A percentile compares a stretch with the other conserved stretches of the same genome.
These are phyloP conservation scores for Cylas formicarius DNA, from an alignment of 1,140 invertebrate genomes.

Conservation along the genomic window DNA sequence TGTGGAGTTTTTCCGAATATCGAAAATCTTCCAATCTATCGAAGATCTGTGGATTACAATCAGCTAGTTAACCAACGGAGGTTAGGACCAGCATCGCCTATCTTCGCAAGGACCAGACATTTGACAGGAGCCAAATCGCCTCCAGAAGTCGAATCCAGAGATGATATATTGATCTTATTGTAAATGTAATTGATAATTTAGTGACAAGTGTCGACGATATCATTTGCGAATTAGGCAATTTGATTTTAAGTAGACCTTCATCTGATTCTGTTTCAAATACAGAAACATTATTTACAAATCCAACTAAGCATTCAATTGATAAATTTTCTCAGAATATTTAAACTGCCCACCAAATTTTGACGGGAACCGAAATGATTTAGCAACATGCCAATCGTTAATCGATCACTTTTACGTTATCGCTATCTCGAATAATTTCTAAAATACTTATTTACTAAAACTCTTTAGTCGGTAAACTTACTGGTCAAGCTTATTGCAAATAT, in stretches of 20 bases:
- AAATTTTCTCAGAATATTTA: slow-evolving; percentile 17
- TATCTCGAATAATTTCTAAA: slow-evolving; percentile 13
- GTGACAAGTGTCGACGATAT: neutral
- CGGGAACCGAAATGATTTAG: slow-evolving; percentile 14
- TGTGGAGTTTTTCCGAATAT: neutral
- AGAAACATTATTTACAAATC: slow-evolving; percentile 2
- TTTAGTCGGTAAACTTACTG: slow-evolving; percentile 15
- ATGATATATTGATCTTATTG: neutral
- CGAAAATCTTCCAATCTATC: neutral
- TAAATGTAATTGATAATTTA: slow-evolving; percentile 5
- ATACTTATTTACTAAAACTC: slow-evolving; percentile 17
- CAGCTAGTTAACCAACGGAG: too few relatives aligned
- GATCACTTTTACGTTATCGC: slow-evolving; percentile 10
- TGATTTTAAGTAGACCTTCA: slow-evolving; percentile 10
- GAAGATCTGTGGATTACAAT: too few relatives aligned
- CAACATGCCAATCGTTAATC: slow-evolving; percentile 11
- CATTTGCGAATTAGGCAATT: neutral
- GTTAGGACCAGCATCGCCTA: too few relatives aligned
- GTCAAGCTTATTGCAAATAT: slow-evolving; percentile 15
- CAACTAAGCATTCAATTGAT: slow-evolving; percentile 10
- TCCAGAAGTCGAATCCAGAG: neutral
- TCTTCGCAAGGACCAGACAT: slow-evolving; percentile 1
- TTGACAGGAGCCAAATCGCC: too few relatives aligned
- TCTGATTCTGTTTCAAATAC: slow-evolving; percentile 1
- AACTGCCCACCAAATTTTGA: slow-evolving; percentile 17